Conservation (phyloP, 2,888 invertebrate species). For the Pristionchus japonicus region DNA sequence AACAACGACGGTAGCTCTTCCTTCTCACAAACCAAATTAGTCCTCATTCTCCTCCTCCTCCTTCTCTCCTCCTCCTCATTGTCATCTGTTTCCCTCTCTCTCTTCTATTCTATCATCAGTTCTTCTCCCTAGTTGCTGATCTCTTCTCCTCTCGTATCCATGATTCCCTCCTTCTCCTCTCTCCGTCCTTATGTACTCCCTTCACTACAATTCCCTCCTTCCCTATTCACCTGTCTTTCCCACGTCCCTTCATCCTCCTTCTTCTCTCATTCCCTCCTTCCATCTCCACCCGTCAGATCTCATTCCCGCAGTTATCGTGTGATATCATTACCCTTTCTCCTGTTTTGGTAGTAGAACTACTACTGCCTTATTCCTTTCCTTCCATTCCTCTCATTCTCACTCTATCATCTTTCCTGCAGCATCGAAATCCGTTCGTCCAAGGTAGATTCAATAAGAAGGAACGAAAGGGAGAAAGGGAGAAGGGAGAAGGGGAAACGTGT, state of each 20-base stretch:
- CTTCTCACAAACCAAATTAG: conserved; percentile 1
- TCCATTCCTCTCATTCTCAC: background rate
- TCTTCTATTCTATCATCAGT: background rate
- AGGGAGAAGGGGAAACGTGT: background rate
- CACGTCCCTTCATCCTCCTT: background rate
- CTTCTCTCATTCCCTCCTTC: too few relatives aligned
- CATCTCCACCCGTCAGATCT: background rate
- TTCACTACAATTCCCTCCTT: background rate
- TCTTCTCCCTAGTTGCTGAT: background rate
- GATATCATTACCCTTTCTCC: background rate
- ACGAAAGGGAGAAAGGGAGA: background rate
- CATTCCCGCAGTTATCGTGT: background rate
- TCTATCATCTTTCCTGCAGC: too few relatives aligned
- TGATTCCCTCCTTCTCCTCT: background rate
- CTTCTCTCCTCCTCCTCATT: background rate
- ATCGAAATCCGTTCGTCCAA: background rate
- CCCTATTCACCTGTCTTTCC: background rate
- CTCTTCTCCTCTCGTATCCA: background rate
- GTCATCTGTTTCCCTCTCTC: background rate
- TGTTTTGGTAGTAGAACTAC: background rate
- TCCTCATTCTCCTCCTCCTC: background rate
- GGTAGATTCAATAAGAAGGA: background rate
- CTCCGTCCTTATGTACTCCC: conserved; percentile 2
- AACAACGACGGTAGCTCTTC: background rate
- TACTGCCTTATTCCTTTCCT: background rate